Evolutionary conservation across 2,888 invertebrate species (phyloP).

Genomic region (Camponotus fellah): DNA sequence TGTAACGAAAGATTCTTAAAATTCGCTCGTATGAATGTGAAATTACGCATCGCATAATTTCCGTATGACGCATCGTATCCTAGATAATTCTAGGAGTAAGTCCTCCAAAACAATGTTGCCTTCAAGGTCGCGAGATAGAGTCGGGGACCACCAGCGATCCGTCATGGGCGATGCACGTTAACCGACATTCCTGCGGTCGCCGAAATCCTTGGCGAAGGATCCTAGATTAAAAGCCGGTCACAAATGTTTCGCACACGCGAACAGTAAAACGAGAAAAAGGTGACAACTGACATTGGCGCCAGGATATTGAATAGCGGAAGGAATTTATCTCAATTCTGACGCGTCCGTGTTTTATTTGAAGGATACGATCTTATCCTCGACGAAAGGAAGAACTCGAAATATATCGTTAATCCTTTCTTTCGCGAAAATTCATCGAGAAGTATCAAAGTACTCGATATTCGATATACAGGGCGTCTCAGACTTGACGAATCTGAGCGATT

Average conservation of each 20-base stretch:
- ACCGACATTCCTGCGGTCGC: slow-evolving; percentile 79
- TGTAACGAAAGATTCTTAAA: slow-evolving; percentile 18
- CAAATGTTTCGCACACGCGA: slow-evolving; percentile 13
- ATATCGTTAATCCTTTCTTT: background rate
- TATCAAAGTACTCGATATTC: background rate
- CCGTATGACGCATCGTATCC: background rate
- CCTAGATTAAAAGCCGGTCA: slow-evolving; percentile 74
- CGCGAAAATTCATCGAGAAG: background rate
- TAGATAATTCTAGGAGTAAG: slow-evolving; percentile 46
- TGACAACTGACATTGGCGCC: background rate
- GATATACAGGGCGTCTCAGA: too few species aligned
- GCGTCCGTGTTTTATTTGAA: background rate
- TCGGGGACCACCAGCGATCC: slow-evolving; percentile 70
- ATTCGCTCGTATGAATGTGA: slow-evolving; percentile 13
- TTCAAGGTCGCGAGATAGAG: slow-evolving; percentile 52
- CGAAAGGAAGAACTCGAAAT: background rate
- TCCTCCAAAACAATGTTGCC: slow-evolving; percentile 63
- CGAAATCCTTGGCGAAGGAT: slow-evolving; percentile 70
- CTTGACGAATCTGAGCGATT: too few species aligned
- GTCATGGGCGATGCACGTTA: slow-evolving; percentile 67
- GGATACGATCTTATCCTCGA: background rate
- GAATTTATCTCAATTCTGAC: background rate
- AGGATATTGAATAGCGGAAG: background rate
- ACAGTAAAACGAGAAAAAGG: background rate
- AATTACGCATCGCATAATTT: slow-evolving; percentile 18